phyloP scores from a whole-genome alignment of 2,113 vertebrate species.

The Mormyrus lacerda region DNA sequence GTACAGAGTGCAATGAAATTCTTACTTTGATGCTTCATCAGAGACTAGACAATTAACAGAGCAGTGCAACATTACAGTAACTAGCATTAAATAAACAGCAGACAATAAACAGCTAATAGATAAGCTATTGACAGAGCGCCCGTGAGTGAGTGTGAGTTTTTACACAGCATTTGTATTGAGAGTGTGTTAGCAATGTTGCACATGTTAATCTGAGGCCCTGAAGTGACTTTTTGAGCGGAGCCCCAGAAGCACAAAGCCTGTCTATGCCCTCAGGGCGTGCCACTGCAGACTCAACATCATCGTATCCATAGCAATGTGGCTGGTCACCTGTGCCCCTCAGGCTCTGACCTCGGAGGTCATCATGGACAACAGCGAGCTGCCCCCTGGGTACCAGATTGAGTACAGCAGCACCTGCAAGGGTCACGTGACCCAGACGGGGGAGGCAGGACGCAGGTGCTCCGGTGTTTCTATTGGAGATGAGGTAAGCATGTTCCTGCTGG shows the following conservation, averaged over 20 bases:
- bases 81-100: too few relatives aligned
- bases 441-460: conserved; percentile 23
- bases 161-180: too few relatives aligned
- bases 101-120: too few relatives aligned
- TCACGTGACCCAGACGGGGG: conserved; percentile 9
- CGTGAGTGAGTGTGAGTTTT: too few relatives aligned
- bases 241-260: neutral
- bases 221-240: neutral
- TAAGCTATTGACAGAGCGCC: too few relatives aligned
- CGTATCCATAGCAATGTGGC: neutral
- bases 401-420: conserved; percentile 25
- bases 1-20: too few relatives aligned
- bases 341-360: conserved; percentile 34
- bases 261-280: neutral
- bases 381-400: conserved; percentile 4
- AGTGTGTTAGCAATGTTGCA: too few relatives aligned
- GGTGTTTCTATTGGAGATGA: conserved; percentile 23
- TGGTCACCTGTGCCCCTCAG: neutral
- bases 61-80: too few relatives aligned
- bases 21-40: too few relatives aligned
- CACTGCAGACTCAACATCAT: neutral
- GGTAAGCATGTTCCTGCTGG: neutral
- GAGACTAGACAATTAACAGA: too few relatives aligned
- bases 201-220: neutral
- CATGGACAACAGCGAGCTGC: conserved; percentile 32